Percentiles rank a stretch among this genome's conserved stretches.
Evolutionary conservation across 2,797 vertebrate species (phyloP).

Genomic region (Tympanoctomys barrerae): DNA sequence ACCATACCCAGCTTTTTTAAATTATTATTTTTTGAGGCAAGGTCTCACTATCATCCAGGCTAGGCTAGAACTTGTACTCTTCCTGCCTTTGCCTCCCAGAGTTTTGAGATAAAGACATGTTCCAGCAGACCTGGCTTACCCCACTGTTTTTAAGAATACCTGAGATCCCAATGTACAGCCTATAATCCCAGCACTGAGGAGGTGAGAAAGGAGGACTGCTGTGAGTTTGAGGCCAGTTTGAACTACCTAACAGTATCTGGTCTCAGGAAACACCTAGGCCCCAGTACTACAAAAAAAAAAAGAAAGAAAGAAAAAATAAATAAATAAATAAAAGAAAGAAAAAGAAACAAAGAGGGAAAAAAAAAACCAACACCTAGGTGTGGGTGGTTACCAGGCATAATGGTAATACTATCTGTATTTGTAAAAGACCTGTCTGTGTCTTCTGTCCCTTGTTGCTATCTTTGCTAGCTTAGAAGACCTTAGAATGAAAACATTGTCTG

Average conservation of each 20-base stretch:
- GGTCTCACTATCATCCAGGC: background rate
- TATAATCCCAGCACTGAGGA: background rate
- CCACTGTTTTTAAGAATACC: conserved; percentile 4
- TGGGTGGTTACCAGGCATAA: background rate
- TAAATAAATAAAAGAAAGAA: no score
- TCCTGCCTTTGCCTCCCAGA: background rate
- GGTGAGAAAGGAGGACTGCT: background rate
- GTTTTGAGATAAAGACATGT: background rate
- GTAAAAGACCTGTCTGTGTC: background rate
- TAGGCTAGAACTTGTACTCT: background rate
- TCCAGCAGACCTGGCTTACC: background rate
- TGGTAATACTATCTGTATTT: background rate
- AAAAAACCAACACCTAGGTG: background rate
- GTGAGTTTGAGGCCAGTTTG: background rate
- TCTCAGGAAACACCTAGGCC: background rate
- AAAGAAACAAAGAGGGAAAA: no score
- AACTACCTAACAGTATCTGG: background rate
- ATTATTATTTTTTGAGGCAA: background rate
- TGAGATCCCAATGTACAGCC: background rate
- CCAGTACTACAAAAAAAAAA: no score
- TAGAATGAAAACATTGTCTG: background rate
- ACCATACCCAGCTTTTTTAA: no score
- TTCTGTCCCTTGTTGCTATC: background rate
- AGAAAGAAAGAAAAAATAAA: no score
- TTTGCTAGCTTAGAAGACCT: background rate